A percentile compares a stretch with the other conserved stretches of the same genome.
phyloP scores from a whole-genome alignment of 2,797 vertebrate species.

The Mallotus villosus region DNA sequence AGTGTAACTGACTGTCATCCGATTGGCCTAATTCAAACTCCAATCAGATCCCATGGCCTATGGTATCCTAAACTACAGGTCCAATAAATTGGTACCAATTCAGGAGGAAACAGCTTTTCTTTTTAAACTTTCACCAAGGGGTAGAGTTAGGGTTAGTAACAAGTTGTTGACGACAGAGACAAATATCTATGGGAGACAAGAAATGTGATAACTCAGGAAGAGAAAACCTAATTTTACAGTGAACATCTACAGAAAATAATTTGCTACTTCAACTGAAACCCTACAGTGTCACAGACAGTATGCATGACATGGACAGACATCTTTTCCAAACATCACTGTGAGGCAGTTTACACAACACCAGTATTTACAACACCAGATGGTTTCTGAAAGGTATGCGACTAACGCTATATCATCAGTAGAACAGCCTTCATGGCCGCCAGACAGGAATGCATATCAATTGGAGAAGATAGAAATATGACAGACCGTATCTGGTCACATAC shows the following conservation, averaged over 20 bases:
- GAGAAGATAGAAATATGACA: not conserved
- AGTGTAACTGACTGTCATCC: not conserved
- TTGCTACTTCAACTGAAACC: too few relatives aligned
- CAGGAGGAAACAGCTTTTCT: too few relatives aligned
- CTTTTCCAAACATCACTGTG: not conserved
- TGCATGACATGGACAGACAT: not conserved
- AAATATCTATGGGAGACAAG: too few relatives aligned
- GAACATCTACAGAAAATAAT: too few relatives aligned
- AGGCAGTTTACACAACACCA: not conserved
- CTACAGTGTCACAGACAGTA: not conserved
- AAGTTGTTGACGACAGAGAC: too few relatives aligned
- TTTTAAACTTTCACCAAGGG: too few relatives aligned
- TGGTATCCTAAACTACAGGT: not conserved
- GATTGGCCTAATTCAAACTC: not conserved
- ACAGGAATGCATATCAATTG: not conserved
- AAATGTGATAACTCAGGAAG: too few relatives aligned
- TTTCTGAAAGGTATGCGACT: slow-evolving; percentile 1
- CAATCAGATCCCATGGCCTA: not conserved
- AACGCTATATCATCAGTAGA: not conserved
- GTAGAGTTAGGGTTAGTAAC: too few relatives aligned
- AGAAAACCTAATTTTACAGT: too few relatives aligned
- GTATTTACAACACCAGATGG: slow-evolving; percentile 3
- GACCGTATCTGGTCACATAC: not conserved
- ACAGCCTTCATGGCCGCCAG: not conserved
- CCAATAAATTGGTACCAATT: not conserved